Percentiles rank a stretch among this genome's conserved stretches.
phyloP scores from a whole-genome alignment of 2,888 invertebrate genomes.

The Pristionchus mayeri region DNA sequence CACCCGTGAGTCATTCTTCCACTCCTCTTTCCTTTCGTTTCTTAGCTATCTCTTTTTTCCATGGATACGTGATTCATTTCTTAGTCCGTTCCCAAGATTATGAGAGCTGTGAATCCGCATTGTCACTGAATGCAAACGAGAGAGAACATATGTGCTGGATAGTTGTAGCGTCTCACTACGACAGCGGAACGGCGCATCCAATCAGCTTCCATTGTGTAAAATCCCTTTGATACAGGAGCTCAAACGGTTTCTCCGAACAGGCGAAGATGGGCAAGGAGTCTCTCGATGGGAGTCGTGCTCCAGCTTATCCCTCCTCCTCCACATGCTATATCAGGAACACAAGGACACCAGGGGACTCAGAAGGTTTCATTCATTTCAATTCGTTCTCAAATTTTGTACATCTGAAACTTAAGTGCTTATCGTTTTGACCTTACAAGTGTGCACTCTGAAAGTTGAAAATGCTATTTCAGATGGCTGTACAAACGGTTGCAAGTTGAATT shows the following conservation, averaged over 20 bases:
- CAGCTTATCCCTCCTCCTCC: slow-evolving; percentile 65
- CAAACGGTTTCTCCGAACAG: slow-evolving; percentile 66
- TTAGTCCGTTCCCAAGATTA: not conserved
- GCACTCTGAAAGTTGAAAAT: no score
- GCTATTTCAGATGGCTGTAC: slow-evolving; percentile 71
- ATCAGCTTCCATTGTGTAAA: not conserved
- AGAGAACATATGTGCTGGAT: not conserved
- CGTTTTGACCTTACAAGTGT: not conserved
- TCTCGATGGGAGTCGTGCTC: slow-evolving; percentile 55
- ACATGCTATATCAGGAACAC: slow-evolving; percentile 75
- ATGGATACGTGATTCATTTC: not conserved
- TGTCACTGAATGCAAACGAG: not conserved
- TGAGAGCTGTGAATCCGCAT: no score
- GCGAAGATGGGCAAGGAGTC: slow-evolving; percentile 70
- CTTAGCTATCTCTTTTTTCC: not conserved
- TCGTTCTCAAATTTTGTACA: not conserved
- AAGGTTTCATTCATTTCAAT: slow-evolving; percentile 59
- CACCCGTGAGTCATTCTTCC: slow-evolving; percentile 57
- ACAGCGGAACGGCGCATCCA: not conserved
- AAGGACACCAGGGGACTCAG: slow-evolving; percentile 71
- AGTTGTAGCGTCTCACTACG: not conserved
- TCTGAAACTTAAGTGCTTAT: no score
- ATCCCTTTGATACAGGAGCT: slow-evolving; percentile 62
- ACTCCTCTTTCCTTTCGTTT: slow-evolving; percentile 14
- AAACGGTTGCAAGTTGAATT: slow-evolving; percentile 75